These are phyloP conservation scores for Pseudomyrmex pallidus DNA, from an alignment of 1,140 invertebrate genomes.

Conservation along the genomic window DNA sequence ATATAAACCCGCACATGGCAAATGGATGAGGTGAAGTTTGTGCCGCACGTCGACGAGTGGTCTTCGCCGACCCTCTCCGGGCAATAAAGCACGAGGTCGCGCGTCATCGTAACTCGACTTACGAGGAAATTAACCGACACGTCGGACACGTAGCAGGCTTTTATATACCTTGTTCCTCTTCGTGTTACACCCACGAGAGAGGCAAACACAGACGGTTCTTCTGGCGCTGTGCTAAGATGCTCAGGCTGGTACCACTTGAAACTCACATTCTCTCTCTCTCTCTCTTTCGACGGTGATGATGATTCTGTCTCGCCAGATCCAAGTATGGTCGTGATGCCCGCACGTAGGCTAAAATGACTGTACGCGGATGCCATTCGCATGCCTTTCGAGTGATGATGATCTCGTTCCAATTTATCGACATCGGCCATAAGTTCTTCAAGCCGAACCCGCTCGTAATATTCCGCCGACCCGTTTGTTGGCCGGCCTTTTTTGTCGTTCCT, in stretches of 20 bases:
- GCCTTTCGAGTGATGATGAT: conserved; percentile 66
- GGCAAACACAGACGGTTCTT: not conserved
- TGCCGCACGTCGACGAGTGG: not conserved
- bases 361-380: conserved; percentile 62
- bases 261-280: not conserved
- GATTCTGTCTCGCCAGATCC: conserved; percentile 1
- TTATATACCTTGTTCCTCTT: conserved; percentile 27
- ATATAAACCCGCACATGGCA: conserved; percentile 16
- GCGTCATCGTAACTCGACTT: conserved; percentile 36
- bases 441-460: too few relatives aligned
- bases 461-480: not conserved
- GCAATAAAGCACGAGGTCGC: conserved; percentile 36
- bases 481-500: not conserved
- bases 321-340: conserved; percentile 17
- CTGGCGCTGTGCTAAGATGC: not conserved
- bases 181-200: conserved; percentile 28
- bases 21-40: not conserved
- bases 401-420: conserved; percentile 37
- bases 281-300: not conserved
- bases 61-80: not conserved
- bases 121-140: conserved; percentile 36
- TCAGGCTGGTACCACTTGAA: conserved; percentile 21
- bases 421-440: not conserved
- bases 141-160: conserved; percentile 1
- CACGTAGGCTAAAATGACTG: conserved; percentile 29